Evolutionary conservation across 1,140 invertebrate species (phyloP).

Genomic region (Rhizoglyphus robini): DNA sequence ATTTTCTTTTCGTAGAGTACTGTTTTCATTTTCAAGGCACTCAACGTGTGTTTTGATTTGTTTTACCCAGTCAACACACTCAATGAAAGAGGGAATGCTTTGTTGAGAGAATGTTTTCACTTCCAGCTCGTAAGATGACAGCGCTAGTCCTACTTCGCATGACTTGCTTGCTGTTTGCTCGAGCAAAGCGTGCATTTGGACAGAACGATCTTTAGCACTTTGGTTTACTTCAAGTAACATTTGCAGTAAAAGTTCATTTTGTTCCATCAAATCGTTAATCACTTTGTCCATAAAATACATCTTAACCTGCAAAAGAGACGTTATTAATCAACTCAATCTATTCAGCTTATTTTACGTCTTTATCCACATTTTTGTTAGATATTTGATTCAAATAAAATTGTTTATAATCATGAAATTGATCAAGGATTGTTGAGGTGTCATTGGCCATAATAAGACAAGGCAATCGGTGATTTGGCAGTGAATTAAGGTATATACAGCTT

Average conservation of each 20-base stretch:
- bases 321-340: not conserved
- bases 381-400: not conserved
- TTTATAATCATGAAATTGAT: not conserved
- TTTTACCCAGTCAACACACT: not conserved
- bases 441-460: not conserved
- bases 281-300: constrained; percentile 12
- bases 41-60: not conserved
- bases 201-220: constrained; percentile 4
- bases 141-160: not conserved
- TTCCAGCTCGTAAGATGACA: constrained; percentile 16
- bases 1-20: not conserved
- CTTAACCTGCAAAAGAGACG: not conserved
- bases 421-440: not conserved
- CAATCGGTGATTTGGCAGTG: too few relatives aligned
- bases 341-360: not conserved
- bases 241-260: constrained; percentile 18
- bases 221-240: constrained; percentile 10
- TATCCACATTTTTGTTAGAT: not conserved
- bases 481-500: too few relatives aligned
- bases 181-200: not conserved
- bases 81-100: not conserved
- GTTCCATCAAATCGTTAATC: constrained; percentile 12
- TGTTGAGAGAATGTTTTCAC: not conserved
- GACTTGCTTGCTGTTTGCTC: not conserved
- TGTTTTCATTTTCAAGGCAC: not conserved